Evolutionary conservation across 2,888 invertebrate species (phyloP), one percentile per base, ranked within the genome.

Genomic region (Eugnorisma glareosa): DNA sequence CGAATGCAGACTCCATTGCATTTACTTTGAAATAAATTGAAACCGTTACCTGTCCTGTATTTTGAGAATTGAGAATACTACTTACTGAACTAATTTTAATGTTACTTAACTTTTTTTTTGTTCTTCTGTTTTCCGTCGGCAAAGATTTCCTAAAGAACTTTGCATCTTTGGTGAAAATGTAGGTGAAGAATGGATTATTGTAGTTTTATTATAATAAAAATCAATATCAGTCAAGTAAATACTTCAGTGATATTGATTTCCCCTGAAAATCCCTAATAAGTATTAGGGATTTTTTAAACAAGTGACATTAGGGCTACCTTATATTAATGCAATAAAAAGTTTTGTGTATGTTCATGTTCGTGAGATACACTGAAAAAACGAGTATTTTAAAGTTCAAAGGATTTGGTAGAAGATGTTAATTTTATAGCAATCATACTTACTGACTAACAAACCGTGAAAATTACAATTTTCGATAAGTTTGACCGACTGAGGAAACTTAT

Each of bases 361-460:
- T n/a, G 11, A 4, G n/a, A n/a, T 11, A 3, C 54, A n/a, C n/a
- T 28, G 5, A 57, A 15, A 15, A 28, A 13, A 59, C 28, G 31
- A 1, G 15, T 8, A 57, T 28, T 57, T 57, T 7, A 7, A 28
- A 31, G 31, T 28, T 28, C 5, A 57, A 7, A 8, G 18, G 31
- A 10, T 59, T 59, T 59, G 21, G 31, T 1, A 21, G 4, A 31
- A 31, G 28, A 4, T 61, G 21, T 5, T 7, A 0, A 18, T 59
- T 61, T 10, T 54, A 24, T 37, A 48, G 11, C 37, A 72, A 45
- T 54, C 15, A 43, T 15, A 51, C 15, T 68, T 35, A 21, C 11
- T 6, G 7, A 63, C 18, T 51, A 77, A 63, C 24, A 15, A 51
- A 67, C 51, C 43, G 31, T 76, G n/a, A 66, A 76, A 82, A 77